These are phyloP conservation scores for Drosophila nr. perissopoda DNA, from an alignment of 2,888 invertebrate species.

Conservation along the genomic window DNA sequence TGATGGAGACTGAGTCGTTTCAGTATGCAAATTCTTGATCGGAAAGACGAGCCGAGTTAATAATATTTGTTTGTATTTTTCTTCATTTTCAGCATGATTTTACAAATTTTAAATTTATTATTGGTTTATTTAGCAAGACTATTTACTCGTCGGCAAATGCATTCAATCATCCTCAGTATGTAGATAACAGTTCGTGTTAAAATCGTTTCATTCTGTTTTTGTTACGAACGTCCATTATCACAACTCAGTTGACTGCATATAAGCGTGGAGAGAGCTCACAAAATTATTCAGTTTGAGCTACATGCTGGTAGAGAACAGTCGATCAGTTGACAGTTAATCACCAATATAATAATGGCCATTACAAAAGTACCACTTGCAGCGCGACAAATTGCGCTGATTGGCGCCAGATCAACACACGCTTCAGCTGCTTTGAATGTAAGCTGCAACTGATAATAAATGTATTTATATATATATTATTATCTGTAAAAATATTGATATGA, in stretches of 20 bases:
- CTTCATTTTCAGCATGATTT: background rate
- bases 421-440: conserved; percentile 41
- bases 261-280: background rate
- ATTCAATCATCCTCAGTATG: no score
- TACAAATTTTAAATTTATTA: background rate
- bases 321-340: conserved; percentile 3
- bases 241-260: conserved; percentile 5
- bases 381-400: conserved; percentile 31
- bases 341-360: conserved; percentile 18
- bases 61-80: background rate
- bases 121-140: background rate
- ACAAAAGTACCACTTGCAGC: conserved; percentile 9
- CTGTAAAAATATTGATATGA: background rate
- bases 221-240: background rate
- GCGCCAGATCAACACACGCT: conserved; percentile 36
- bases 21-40: background rate
- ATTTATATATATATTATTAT: no score
- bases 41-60: background rate
- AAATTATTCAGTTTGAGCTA: conserved; percentile 16
- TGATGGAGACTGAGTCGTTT: background rate
- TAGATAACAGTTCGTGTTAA: background rate
- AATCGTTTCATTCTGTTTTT: background rate
- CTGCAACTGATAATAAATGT: background rate
- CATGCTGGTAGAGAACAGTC: conserved; percentile 16
- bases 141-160: background rate